phyloP scores from a whole-genome alignment of 2,797 vertebrate genomes.

The Sebastes matsubarae region DNA sequence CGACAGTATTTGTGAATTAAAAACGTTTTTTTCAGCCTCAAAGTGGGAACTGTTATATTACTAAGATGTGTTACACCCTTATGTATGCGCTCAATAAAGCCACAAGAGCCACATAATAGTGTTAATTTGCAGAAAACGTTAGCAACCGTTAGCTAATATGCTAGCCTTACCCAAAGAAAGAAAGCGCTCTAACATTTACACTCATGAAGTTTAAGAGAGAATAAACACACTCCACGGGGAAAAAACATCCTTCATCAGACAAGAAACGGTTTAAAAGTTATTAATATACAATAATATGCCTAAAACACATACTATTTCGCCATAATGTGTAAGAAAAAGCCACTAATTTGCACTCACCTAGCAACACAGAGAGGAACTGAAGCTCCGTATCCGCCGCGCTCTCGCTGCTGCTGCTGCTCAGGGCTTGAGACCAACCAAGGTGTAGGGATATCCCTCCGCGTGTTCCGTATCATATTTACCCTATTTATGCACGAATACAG shows the following conservation, averaged over 20 bases:
- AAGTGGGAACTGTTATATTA: rapidly evolving
- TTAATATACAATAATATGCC: rapidly evolving
- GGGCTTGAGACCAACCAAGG: background rate
- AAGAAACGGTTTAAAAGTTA: rapidly evolving
- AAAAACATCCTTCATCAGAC: rapidly evolving
- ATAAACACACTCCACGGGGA: background rate
- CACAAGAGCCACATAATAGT: background rate
- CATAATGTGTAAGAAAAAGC: conserved; percentile 29
- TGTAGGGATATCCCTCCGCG: conserved; percentile 59
- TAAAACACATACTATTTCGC: background rate
- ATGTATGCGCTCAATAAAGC: rapidly evolving
- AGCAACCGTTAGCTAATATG: conserved; percentile 44
- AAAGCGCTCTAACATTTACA: conserved; percentile 50
- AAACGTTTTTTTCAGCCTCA: rapidly evolving
- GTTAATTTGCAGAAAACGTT: background rate
- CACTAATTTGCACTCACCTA: conserved; percentile 67
- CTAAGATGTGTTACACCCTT: rapidly evolving
- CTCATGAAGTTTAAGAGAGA: background rate
- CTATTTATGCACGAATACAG: rapidly evolving
- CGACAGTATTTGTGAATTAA: conserved; percentile 15
- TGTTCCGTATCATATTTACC: background rate
- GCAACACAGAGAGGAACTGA: conserved; percentile 64
- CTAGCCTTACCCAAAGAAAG: conserved; percentile 68
- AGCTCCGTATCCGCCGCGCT: conserved; percentile 51
- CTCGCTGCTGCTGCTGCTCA: conserved; percentile 28